Percentiles rank a stretch among this genome's conserved stretches.
Conservation (phyloP, 2,113 vertebrate species). For the Zingel zingel region DNA sequence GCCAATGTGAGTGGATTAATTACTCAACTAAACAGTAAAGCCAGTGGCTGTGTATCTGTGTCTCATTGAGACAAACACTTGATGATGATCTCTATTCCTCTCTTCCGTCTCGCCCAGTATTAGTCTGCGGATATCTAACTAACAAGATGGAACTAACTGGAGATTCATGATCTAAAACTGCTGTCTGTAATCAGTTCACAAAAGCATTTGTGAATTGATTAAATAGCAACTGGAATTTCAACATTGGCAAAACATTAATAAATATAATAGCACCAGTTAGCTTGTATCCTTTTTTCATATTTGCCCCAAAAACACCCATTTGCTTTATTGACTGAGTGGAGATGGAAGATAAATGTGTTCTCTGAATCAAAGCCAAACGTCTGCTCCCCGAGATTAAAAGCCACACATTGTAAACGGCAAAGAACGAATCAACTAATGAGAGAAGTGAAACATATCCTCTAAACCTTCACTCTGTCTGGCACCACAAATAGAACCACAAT, state of each 20-base stretch:
- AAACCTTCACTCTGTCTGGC: not conserved
- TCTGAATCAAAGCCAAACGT: conserved; percentile 44
- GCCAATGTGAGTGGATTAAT: not conserved
- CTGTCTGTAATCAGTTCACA: not conserved
- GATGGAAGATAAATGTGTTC: conserved; percentile 38
- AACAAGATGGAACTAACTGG: not conserved
- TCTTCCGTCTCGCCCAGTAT: not conserved
- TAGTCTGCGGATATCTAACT: not conserved
- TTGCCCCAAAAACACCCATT: conserved; percentile 18
- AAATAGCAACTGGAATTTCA: conserved; percentile 1
- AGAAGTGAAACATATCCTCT: conserved; percentile 13
- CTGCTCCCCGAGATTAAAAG: not conserved
- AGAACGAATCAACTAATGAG: conserved; percentile 32
- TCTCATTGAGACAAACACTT: not conserved
- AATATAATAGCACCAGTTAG: not conserved
- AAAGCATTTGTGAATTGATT: not conserved
- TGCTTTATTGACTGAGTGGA: conserved; percentile 27
- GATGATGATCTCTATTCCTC: not conserved
- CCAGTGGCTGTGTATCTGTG: not conserved
- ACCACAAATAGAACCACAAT: not conserved
- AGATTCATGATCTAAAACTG: not conserved
- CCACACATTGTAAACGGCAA: conserved; percentile 3
- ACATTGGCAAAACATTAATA: not conserved
- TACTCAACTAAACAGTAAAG: not conserved
- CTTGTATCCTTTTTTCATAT: conserved; percentile 19